A percentile compares a stretch with the other conserved stretches of the same genome.
phyloP scores from a whole-genome alignment of 1,140 invertebrate species.

The Euwallacea similis region DNA sequence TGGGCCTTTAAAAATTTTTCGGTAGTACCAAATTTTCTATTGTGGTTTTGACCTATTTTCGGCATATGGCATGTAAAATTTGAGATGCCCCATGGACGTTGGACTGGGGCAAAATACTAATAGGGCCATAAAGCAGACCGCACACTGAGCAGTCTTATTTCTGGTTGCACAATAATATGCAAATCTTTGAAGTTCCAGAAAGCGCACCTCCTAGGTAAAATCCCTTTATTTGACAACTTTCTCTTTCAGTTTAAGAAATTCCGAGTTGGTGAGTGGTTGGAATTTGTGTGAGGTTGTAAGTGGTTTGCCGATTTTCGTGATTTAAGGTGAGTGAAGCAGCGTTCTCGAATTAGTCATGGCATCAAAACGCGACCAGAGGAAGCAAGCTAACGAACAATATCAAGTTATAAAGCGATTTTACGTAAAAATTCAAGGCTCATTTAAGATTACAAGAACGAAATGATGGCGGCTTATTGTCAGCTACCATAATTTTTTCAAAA shows the following conservation, averaged over 20 bases:
- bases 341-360: too few species aligned
- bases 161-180: conserved; percentile 36
- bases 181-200: conserved; percentile 36
- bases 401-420: too few species aligned
- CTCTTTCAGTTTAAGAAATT: too few species aligned
- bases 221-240: background rate
- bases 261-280: too few species aligned
- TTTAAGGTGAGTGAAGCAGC: too few species aligned
- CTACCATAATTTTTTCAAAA: conserved; percentile 12
- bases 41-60: conserved; percentile 35
- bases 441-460: conserved; percentile 6
- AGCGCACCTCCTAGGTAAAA: conserved; percentile 20
- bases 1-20: background rate
- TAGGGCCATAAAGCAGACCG: conserved; percentile 17
- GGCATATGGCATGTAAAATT: conserved; percentile 36
- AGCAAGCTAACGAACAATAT: too few species aligned
- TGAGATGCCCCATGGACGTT: conserved; percentile 4
- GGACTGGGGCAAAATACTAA: too few species aligned
- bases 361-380: background rate
- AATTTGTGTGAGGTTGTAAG: too few species aligned
- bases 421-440: conserved; percentile 15
- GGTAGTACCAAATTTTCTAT: background rate
- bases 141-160: conserved; percentile 31
- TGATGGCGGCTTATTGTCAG: conserved; percentile 3
- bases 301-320: too few species aligned